Base-by-base conservation (phyloP, 2,113 vertebrate species). In the Phasianus colchicus region DNA sequence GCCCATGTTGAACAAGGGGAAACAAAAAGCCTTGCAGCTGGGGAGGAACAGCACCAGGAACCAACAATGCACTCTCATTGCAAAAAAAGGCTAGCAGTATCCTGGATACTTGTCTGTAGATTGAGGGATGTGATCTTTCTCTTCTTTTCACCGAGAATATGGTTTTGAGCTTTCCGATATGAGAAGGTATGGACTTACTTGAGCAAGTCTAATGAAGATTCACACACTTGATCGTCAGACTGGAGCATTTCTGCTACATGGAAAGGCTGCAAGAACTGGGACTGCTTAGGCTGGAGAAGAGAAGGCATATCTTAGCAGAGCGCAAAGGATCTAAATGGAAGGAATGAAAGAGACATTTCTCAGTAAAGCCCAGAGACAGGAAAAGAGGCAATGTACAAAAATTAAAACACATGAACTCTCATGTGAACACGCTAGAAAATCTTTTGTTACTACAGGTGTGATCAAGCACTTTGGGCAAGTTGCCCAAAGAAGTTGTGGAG, bases 121-220 rank as follows among this genome's bases (percentile, higher is more conserved):
- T 7, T 0, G 0, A 52, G 11, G 32, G 32, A 69, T 4, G 22
- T 21, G n/a, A 76, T 8, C 8, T 5, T 83, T 52, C 10, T 20
- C 12, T 34, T 60, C 36, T 38, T 2, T 10, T 22, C 36, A 4
- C 3, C 30, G 60, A 9, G 25, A 80, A 24, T 58, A 19, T 60
- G 5, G 17, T 32, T 75, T 34, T 17, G 25, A 25, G 18, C 21
- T 75, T 48, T 48, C 9, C 15, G 43, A n/a, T 9, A 29, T 3
- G 40, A 84, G 16, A 54, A 9, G 32, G 34, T 6, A 10, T 11
- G 21, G 13, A 48, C 38, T 3, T 48, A 25, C 11, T 17, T 5
- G 17, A 82, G 15, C 67, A 7, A 82, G 30, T 21, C 58, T 38
- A 67, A 1, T 27, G 30, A 75, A 76, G 3, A 9, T 6, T 6